These are phyloP conservation scores for Himalopsyche japonica DNA, from an alignment of 2,888 invertebrate genomes.

Conservation along the genomic window DNA sequence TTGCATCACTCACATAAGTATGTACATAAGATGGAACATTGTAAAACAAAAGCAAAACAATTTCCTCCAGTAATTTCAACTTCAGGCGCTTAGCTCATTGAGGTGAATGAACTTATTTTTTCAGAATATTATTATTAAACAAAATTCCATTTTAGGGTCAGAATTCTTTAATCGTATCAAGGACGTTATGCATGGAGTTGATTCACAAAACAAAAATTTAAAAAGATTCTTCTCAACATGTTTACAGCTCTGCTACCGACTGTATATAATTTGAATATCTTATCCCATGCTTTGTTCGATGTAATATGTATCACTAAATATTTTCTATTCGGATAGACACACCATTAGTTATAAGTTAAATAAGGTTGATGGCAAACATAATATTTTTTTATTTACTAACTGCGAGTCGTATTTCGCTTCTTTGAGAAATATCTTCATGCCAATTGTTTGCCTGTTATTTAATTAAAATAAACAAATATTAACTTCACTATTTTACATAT, in stretches of 20 bases:
- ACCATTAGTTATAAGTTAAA: neutral
- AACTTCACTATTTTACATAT: too few relatives aligned
- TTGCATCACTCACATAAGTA: too few relatives aligned
- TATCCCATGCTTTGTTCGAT: neutral
- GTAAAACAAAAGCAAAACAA: too few relatives aligned
- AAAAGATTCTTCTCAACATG: neutral
- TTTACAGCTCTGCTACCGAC: neutral
- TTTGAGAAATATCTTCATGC: too few relatives aligned
- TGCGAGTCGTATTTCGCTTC: too few relatives aligned
- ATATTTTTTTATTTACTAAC: too few relatives aligned
- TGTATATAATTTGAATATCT: neutral
- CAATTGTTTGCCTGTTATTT: too few relatives aligned
- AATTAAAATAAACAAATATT: too few relatives aligned
- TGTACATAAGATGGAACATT: too few relatives aligned
- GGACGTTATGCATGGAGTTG: neutral
- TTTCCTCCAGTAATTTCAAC: neutral
- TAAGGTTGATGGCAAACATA: neutral
- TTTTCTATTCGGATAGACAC: neutral
- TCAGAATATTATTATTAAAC: neutral
- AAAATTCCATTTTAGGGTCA: neutral
- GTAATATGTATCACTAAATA: neutral
- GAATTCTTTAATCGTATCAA: neutral
- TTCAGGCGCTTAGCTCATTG: neutral
- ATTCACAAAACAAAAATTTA: neutral
- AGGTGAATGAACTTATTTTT: neutral